Percentiles rank a stretch among this genome's conserved stretches.
phyloP scores from a whole-genome alignment of 1,140 invertebrate species.

The Sogatella furcifera region DNA sequence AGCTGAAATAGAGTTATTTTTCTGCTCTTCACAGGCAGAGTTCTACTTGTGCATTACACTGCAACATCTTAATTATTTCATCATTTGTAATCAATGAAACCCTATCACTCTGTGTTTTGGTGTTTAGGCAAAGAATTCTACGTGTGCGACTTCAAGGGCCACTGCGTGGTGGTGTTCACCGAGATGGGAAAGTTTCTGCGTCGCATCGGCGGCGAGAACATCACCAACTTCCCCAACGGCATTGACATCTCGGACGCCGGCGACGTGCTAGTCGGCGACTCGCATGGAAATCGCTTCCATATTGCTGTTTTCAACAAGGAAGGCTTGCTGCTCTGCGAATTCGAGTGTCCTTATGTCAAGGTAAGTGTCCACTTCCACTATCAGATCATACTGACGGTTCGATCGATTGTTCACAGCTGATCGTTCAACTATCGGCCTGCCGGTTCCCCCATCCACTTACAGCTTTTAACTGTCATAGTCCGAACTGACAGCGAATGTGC shows the following conservation, averaged over 20 bases:
- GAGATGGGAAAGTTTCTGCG: constrained; percentile 83
- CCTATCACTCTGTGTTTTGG: constrained; percentile 19
- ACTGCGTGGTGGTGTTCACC: constrained; percentile 91
- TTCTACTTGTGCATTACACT: no score
- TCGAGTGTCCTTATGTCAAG: constrained; percentile 94
- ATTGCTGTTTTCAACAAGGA: constrained; percentile 86
- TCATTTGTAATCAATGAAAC: no score
- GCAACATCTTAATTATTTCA: no score
- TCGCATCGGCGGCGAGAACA: constrained; percentile 86
- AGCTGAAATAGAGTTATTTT: no score
- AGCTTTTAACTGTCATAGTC: no score
- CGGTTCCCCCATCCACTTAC: no score
- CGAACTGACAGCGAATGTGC: no score
- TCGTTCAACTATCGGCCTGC: no score
- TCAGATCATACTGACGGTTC: no score
- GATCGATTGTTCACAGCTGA: no score
- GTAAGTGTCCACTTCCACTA: no score
- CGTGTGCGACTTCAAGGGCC: constrained; percentile 96
- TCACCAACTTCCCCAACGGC: constrained; percentile 95
- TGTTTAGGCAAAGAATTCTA: constrained; percentile 83
- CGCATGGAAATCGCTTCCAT: constrained; percentile 94
- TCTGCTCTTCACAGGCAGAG: no score
- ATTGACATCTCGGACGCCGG: constrained; percentile 95
- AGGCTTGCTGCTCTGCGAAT: constrained; percentile 79
- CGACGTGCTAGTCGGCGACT: constrained; percentile 92